phyloP scores from a whole-genome alignment of 2,888 invertebrate genomes.

The Ptychoptera albimana region DNA sequence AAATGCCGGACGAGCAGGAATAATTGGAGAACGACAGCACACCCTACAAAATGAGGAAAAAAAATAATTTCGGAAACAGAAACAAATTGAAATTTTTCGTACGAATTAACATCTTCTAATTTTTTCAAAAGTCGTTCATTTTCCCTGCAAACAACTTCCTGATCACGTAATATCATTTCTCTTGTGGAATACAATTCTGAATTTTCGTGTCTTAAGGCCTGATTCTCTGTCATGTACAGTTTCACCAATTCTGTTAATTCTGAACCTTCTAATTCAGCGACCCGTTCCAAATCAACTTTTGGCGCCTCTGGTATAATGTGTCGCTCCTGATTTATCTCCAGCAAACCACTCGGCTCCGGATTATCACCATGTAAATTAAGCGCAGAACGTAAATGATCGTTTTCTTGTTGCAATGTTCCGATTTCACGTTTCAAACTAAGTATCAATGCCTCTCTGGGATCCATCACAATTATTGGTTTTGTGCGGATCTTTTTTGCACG shows the following conservation, averaged over 20 bases:
- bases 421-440: constrained; percentile 78
- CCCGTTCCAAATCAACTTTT: constrained; percentile 51
- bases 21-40: constrained; percentile 68
- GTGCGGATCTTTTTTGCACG: constrained; percentile 84
- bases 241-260: constrained; percentile 73
- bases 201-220: constrained; percentile 67
- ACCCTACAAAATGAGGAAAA: constrained; percentile 36
- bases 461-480: constrained; percentile 89
- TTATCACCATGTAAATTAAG: constrained; percentile 20
- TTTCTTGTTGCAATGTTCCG: constrained; percentile 69
- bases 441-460: constrained; percentile 83
- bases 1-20: constrained; percentile 58
- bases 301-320: constrained; percentile 25
- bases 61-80: neutral
- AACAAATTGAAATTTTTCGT: constrained; percentile 25
- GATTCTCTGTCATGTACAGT: constrained; percentile 70
- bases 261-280: constrained; percentile 56
- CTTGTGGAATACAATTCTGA: constrained; percentile 64
- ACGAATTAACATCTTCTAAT: constrained; percentile 77
- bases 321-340: constrained; percentile 5
- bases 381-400: constrained; percentile 68
- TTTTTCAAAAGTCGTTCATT: constrained; percentile 79
- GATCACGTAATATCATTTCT: constrained; percentile 71
- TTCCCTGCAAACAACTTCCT: constrained; percentile 77
- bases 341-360: neutral